These are phyloP conservation scores for Unio pictorum DNA, from an alignment of 2,888 invertebrate genomes.

Conservation along the genomic window DNA sequence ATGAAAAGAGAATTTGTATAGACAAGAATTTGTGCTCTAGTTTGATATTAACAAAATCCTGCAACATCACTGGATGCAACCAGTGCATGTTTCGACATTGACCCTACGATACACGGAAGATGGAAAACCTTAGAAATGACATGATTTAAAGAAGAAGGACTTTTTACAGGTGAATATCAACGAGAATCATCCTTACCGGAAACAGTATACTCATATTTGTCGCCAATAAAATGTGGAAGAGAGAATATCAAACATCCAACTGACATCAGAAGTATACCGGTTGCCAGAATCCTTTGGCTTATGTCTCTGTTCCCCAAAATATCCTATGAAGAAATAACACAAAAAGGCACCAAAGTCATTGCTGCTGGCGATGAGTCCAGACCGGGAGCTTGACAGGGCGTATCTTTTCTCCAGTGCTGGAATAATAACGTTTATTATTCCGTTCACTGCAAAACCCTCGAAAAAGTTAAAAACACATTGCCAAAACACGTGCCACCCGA, in stretches of 20 bases:
- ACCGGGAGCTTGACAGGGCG: constrained; percentile 36
- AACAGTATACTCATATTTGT: constrained; percentile 36
- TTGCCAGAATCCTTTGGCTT: constrained; percentile 43
- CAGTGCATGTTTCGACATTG: too few relatives aligned
- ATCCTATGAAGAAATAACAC: constrained; percentile 33
- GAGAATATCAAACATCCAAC: constrained; percentile 46
- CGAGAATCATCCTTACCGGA: constrained; percentile 27
- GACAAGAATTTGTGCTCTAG: too few relatives aligned
- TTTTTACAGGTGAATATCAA: too few relatives aligned
- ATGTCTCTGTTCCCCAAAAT: constrained; percentile 42
- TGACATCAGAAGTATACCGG: constrained; percentile 41
- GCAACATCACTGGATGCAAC: too few relatives aligned
- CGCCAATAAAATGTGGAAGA: constrained; percentile 45
- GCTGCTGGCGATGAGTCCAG: constrained; percentile 42
- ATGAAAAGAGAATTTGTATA: too few relatives aligned
- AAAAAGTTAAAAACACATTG: constrained; percentile 46
- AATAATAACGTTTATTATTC: constrained; percentile 47
- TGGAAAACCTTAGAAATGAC: too few relatives aligned
- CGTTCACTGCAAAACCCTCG: constrained; percentile 50
- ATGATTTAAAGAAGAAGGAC: too few relatives aligned
- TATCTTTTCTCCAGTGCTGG: constrained; percentile 48
- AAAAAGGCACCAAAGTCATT: constrained; percentile 48
- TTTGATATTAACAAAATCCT: too few relatives aligned
- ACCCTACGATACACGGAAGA: too few relatives aligned
- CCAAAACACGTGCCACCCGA: constrained; percentile 42